A percentile compares a stretch with the other conserved stretches of the same genome.
Conservation (phyloP, 2,797 vertebrate species). For the Dromococcyx pavoninus region DNA sequence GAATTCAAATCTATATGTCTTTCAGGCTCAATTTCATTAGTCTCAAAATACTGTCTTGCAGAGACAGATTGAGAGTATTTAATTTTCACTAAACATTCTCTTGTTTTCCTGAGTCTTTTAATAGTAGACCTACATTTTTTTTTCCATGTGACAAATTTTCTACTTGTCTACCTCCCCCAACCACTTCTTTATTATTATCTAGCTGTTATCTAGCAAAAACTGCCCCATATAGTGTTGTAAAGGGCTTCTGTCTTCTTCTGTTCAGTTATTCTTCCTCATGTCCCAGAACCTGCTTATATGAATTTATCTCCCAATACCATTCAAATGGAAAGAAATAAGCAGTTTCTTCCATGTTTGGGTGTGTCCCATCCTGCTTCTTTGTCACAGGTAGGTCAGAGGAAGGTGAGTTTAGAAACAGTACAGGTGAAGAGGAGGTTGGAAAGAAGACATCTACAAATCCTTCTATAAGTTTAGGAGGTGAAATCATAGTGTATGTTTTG, state of each 20-base stretch:
- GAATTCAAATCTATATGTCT: not conserved
- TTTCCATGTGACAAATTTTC: not conserved
- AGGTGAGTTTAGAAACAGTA: not conserved
- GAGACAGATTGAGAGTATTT: not conserved
- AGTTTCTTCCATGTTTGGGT: not conserved
- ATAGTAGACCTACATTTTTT: not conserved
- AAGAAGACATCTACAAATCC: not conserved
- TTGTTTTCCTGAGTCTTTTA: not conserved
- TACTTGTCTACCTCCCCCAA: not conserved
- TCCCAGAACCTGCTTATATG: not conserved
- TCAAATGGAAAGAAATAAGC: not conserved
- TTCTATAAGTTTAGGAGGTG: not conserved
- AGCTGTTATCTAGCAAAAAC: not conserved
- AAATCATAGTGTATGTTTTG: not conserved
- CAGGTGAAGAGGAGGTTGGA: not conserved
- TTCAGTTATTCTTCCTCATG: not conserved
- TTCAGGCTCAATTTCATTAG: not conserved
- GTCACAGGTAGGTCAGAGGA: not conserved
- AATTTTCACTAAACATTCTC: not conserved
- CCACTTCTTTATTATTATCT: not conserved
- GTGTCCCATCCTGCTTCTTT: not conserved
- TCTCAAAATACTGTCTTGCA: not conserved
- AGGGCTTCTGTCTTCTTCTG: not conserved
- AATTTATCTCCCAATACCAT: not conserved
- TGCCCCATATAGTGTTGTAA: not conserved